These are phyloP conservation scores for Bubo bubo DNA, from an alignment of 2,113 vertebrate species.

Conservation along the genomic window DNA sequence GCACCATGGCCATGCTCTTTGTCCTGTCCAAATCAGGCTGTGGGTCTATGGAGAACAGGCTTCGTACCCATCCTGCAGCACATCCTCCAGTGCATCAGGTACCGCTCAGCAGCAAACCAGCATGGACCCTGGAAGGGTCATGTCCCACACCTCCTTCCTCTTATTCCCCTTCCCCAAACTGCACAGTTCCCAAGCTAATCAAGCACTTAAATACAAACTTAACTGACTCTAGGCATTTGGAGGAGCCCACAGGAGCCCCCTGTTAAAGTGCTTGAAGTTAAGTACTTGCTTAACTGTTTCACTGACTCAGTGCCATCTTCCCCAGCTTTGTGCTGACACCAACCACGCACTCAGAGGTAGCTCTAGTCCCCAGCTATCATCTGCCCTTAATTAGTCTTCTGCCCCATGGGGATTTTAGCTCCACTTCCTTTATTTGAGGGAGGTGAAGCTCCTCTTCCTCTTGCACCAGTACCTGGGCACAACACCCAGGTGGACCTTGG, in stretches of 20 bases:
- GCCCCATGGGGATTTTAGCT: not conserved
- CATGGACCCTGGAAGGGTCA: not conserved
- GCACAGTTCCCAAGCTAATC: not conserved
- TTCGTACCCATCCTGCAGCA: not conserved
- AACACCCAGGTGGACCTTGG: not conserved
- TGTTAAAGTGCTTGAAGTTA: not conserved
- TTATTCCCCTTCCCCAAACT: not conserved
- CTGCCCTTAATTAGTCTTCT: not conserved
- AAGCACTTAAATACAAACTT: not conserved
- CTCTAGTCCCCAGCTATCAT: not conserved
- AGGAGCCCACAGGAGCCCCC: not conserved
- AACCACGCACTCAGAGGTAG: not conserved
- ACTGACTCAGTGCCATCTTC: not conserved
- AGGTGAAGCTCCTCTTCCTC: not conserved
- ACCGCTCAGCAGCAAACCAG: accelerated
- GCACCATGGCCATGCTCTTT: accelerated
- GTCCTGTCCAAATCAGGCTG: not conserved
- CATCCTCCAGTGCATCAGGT: not conserved
- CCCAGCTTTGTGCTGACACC: not conserved
- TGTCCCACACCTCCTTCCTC: not conserved
- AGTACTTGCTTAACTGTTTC: not conserved
- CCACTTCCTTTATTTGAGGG: not conserved
- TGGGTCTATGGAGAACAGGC: not conserved
- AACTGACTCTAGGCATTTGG: not conserved
- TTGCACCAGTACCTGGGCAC: not conserved